These are phyloP conservation scores for Chelonoidis abingdonii DNA, from an alignment of 2,113 vertebrate species.

Conservation along the genomic window DNA sequence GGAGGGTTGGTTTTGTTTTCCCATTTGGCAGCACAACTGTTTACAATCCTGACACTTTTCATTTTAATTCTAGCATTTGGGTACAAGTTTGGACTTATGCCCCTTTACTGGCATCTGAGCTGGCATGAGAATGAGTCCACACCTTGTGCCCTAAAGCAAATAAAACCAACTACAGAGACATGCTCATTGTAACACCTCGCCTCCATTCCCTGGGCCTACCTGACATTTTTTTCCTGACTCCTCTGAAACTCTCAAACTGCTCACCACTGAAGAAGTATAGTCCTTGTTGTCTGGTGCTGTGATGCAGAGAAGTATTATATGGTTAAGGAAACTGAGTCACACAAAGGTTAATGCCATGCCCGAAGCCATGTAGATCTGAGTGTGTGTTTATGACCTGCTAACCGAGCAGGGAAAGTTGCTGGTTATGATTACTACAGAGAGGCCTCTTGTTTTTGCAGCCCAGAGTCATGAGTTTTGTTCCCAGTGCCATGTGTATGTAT, in stretches of 20 bases:
- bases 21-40: not conserved
- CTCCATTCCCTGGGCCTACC: not conserved
- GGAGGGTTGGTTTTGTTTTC: not conserved
- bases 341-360: not conserved
- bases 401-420: not conserved
- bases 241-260: not conserved
- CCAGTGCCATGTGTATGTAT: not conserved
- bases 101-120: not conserved
- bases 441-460: not conserved
- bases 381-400: not conserved
- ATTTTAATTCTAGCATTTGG: not conserved
- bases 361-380: not conserved
- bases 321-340: not conserved
- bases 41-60: not conserved
- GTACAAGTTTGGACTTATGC: conserved; percentile 31
- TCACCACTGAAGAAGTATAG: not conserved
- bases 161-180: conserved; percentile 3
- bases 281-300: not conserved
- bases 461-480: not conserved
- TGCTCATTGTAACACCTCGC: not conserved
- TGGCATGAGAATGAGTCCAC: conserved; percentile 3
- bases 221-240: not conserved
- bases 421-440: not conserved
- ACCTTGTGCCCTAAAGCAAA: conserved; percentile 6
- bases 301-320: not conserved